A percentile compares a stretch with the other conserved stretches of the same genome.
These are phyloP conservation scores for Miopithecus talapoin DNA, from an alignment of 2,797 vertebrate genomes.

Conservation along the genomic window DNA sequence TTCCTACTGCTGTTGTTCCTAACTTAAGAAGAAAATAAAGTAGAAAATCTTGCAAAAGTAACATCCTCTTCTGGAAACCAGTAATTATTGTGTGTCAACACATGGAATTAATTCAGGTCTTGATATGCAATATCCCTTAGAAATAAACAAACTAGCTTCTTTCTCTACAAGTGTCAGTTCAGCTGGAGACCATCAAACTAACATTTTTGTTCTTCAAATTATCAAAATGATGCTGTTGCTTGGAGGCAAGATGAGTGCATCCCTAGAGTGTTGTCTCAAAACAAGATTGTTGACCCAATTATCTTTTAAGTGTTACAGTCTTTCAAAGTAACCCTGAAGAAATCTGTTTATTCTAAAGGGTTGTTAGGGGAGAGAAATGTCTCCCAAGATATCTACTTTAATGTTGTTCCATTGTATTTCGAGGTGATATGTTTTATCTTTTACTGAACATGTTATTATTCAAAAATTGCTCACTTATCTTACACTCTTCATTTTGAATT, in stretches of 20 bases:
- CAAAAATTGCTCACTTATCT: constrained; percentile 56
- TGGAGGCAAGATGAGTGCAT: not conserved
- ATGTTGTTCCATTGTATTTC: not conserved
- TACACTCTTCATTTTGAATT: constrained; percentile 48
- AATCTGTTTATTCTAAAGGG: constrained; percentile 52
- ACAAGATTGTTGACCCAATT: constrained; percentile 41
- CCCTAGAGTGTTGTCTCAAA: constrained; percentile 1
- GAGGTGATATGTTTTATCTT: constrained; percentile 57
- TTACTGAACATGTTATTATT: constrained; percentile 48
- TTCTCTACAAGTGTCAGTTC: not conserved
- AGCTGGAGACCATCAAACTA: not conserved
- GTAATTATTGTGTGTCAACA: not conserved
- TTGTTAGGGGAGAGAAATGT: constrained; percentile 29
- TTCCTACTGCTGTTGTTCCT: not conserved
- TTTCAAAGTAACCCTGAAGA: constrained; percentile 48
- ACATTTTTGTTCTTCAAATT: not conserved
- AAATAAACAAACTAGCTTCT: not conserved
- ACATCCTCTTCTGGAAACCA: not conserved
- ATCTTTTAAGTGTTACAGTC: not conserved
- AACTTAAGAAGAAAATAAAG: constrained; percentile 27
- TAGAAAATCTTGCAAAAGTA: not conserved
- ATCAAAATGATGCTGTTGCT: constrained; percentile 9
- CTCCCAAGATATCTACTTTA: constrained; percentile 40
- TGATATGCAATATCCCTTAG: not conserved
- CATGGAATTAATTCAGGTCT: not conserved